Evolutionary conservation across 1,140 invertebrate species (phyloP).

Genomic region (Xylocopa sonorina): DNA sequence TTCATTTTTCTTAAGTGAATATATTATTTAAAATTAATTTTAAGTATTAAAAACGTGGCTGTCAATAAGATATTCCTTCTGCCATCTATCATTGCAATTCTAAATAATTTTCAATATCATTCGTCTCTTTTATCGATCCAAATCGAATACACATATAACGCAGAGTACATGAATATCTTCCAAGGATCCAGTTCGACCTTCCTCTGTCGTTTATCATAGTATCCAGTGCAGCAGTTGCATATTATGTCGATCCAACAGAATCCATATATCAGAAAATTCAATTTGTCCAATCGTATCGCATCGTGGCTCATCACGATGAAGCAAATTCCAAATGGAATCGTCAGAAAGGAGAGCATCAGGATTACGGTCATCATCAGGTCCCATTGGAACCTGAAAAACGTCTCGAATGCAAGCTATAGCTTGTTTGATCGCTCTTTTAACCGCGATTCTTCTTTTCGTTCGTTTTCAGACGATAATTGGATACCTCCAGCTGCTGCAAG

Average conservation of each 20-base stretch:
- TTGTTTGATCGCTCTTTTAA: neutral
- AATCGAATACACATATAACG: neutral
- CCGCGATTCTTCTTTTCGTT: neutral
- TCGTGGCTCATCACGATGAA: conserved; percentile 74
- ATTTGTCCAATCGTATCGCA: conserved; percentile 61
- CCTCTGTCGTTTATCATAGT: conserved; percentile 55
- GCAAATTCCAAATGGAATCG: conserved; percentile 75
- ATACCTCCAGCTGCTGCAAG: conserved; percentile 74
- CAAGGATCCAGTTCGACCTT: conserved; percentile 66
- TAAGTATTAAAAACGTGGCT: neutral
- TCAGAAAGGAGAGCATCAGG: conserved; percentile 69
- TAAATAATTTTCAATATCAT: neutral
- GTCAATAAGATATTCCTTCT: neutral
- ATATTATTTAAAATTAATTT: conserved; percentile 8
- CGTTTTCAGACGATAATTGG: neutral
- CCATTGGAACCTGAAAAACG: conserved; percentile 74
- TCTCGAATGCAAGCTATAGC: neutral
- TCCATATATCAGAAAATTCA: conserved; percentile 72
- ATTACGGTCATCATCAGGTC: conserved; percentile 72
- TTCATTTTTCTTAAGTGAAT: too few relatives aligned
- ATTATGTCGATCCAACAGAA: conserved; percentile 77
- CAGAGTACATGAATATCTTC: conserved; percentile 69
- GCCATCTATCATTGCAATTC: neutral
- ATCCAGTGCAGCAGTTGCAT: conserved; percentile 72
- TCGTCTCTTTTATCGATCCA: neutral